Conservation (phyloP, 2,888 invertebrate species). For the Schrankia costaestrigalis region DNA sequence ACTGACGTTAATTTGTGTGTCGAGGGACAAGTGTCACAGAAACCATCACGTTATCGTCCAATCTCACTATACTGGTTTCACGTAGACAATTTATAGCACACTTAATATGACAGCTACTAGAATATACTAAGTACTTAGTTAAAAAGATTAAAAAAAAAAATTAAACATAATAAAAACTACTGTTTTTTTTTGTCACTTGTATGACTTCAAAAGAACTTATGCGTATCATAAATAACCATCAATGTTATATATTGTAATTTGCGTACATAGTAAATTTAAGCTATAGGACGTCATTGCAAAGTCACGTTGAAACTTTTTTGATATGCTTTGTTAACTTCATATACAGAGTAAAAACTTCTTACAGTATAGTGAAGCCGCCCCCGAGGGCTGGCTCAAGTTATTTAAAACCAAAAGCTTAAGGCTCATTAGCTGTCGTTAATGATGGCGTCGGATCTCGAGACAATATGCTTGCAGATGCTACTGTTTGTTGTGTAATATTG, state of each 20-base stretch:
- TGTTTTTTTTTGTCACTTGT: conserved; percentile 25
- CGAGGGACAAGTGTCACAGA: conserved; percentile 61
- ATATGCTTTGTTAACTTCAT: conserved; percentile 66
- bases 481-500: conserved; percentile 42
- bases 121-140: conserved; percentile 52
- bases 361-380: conserved; percentile 59
- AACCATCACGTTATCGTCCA: conserved; percentile 58
- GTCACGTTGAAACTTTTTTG: conserved; percentile 57
- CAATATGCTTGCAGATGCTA: conserved; percentile 57
- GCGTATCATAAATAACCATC: conserved; percentile 35
- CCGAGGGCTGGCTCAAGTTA: conserved; percentile 61
- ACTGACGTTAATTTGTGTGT: conserved; percentile 72
- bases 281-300: conserved; percentile 49
- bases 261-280: conserved; percentile 15
- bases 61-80: conserved; percentile 65
- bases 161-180: conserved; percentile 37
- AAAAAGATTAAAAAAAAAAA: conserved; percentile 44
- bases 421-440: conserved; percentile 79
- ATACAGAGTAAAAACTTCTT: conserved; percentile 68
- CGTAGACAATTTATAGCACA: conserved; percentile 60
- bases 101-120: conserved; percentile 69
- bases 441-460: conserved; percentile 66
- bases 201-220: conserved; percentile 18
- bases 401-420: conserved; percentile 77
- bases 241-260: conserved; percentile 12